Evolutionary conservation across 2,888 invertebrate species (phyloP), one percentile per base, ranked within the genome.

Genomic region (Drosophila lutescens): DNA sequence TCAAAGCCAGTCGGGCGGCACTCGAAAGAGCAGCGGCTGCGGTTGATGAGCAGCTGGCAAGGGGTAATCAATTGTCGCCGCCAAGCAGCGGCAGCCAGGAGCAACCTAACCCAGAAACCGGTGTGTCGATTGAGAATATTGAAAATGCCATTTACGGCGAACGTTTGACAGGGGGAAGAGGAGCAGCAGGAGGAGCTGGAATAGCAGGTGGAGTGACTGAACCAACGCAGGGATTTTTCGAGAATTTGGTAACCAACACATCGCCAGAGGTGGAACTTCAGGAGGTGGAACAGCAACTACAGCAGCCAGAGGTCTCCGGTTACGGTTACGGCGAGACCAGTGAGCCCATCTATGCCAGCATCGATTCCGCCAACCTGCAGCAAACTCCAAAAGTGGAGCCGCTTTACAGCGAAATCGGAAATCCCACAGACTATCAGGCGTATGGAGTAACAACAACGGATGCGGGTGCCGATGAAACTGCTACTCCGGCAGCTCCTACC

Each of bases 141-240:
- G 92, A 92, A 89, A 91, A 91, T 80, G 90, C 89, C 75, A 91
- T 92, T 86, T 92, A 92, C 70, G 92, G 92, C 49, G 92, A 92
- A 73, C 80, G 90, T 41, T 81, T 92, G 69, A 87, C 79, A 63
- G 20, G 46, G 59, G 63, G 17, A 6, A 34, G 15, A 15, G 46
- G 9, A 9, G 9, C 4, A 26, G n/a, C n/a, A 26, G 46, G 20
- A 44, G 44, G 13, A 13, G 44, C 13, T 12, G 44, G 13, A 44
- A 20, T 20, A 20, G 17, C 13, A 7, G 49, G 13, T 0, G 32
- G 13, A 13, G 17, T 17, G 0, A 10, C 17, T 50, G 8, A 15
- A 46, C 61, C 70, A 20, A 60, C 74, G 4, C 80, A 80, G 36
- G 78, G 76, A 41, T 78, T 89, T 67, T 69, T 88, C 8, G 85